Conservation (phyloP, 2,888 invertebrate species). For the Periphyllus acericola region DNA sequence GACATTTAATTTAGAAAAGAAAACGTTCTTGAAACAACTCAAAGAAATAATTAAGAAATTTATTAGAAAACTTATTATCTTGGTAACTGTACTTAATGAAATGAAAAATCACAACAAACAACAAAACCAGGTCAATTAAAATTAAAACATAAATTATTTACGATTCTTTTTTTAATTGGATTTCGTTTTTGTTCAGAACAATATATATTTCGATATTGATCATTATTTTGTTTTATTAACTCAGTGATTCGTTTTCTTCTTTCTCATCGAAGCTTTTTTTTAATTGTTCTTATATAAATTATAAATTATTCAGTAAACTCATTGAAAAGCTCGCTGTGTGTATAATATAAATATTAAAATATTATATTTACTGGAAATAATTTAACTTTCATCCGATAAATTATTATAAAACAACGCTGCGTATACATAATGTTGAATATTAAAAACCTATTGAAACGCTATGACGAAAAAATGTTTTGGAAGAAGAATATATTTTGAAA, state of each 20-base stretch:
- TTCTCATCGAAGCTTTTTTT: background rate
- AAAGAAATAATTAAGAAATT: slow-evolving; percentile 59
- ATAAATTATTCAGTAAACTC: slow-evolving; percentile 38
- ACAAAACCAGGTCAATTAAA: slow-evolving; percentile 49
- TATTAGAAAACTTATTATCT: slow-evolving; percentile 61
- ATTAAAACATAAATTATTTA: slow-evolving; percentile 57
- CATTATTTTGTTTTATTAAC: slow-evolving; percentile 50
- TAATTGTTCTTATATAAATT: slow-evolving; percentile 36
- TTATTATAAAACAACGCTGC: no score
- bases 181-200: slow-evolving; percentile 37
- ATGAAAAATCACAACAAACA: slow-evolving; percentile 55
- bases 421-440: no score
- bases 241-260: slow-evolving; percentile 25
- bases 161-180: slow-evolving; percentile 51
- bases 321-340: background rate
- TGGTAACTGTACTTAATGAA: slow-evolving; percentile 51
- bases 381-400: background rate
- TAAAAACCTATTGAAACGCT: no score
- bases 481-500: no score
- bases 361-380: background rate
- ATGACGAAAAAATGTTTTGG: no score
- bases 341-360: background rate
- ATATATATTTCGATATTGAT: slow-evolving; percentile 49
- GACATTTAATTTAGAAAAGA: slow-evolving; percentile 34
- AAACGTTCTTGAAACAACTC: slow-evolving; percentile 16